A percentile compares a stretch with the other conserved stretches of the same genome.
Evolutionary conservation across 2,888 invertebrate species (phyloP).

Genomic region (Oscheius sp.): DNA sequence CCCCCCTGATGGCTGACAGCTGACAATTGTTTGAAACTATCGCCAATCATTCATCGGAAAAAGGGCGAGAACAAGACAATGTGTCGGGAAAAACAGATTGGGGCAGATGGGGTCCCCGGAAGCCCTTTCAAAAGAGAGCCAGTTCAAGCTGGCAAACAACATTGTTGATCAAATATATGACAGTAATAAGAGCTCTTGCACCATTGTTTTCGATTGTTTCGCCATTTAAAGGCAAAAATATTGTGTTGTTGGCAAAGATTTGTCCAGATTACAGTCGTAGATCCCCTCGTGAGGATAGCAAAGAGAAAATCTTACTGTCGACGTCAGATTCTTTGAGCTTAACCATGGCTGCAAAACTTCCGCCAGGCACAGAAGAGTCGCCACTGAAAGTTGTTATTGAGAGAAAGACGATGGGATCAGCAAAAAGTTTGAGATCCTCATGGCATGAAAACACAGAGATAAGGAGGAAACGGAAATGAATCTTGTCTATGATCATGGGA

Average conservation of each 20-base stretch:
- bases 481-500: background rate
- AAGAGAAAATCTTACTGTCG: constrained; percentile 7
- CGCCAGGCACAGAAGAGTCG: background rate
- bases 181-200: background rate
- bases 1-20: constrained; percentile 1
- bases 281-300: too few relatives aligned
- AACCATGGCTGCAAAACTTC: too few relatives aligned
- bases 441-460: background rate
- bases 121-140: too few relatives aligned
- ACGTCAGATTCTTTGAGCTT: constrained; percentile 1
- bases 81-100: background rate
- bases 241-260: too few relatives aligned
- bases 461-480: background rate
- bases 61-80: constrained; percentile 1
- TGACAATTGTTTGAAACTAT: constrained; percentile 2
- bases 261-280: too few relatives aligned
- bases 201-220: background rate
- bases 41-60: constrained; percentile 17
- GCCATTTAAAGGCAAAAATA: too few relatives aligned
- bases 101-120: too few relatives aligned
- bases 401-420: background rate
- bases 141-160: too few relatives aligned
- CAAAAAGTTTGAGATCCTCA: background rate
- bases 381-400: constrained; percentile 14
- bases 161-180: background rate